Conservation (phyloP, 2,888 invertebrate species). For the Marronus borbonicus region DNA sequence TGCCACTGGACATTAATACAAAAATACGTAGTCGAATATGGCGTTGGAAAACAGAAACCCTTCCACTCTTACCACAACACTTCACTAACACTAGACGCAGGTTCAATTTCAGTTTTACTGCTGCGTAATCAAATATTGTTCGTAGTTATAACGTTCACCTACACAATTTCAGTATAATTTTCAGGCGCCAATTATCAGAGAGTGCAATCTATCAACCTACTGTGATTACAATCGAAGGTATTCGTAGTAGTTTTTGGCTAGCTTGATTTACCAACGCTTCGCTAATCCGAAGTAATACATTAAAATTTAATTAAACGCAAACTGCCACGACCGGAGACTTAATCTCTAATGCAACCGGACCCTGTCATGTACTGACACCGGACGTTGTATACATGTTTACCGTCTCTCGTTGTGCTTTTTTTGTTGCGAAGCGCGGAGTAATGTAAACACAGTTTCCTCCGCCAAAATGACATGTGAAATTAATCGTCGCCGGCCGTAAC, state of each 20-base stretch:
- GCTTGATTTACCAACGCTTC: slow-evolving; percentile 17
- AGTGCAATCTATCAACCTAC: slow-evolving; percentile 17
- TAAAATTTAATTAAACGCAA: slow-evolving; percentile 21
- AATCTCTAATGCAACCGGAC: slow-evolving; percentile 17
- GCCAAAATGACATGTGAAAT: not conserved
- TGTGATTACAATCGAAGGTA: not conserved
- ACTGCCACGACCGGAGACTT: not conserved
- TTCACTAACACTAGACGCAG: too few relatives aligned
- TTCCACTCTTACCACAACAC: too few relatives aligned
- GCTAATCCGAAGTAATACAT: slow-evolving; percentile 20
- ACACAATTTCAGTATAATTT: too few relatives aligned
- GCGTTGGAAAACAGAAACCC: too few relatives aligned
- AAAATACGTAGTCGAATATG: too few relatives aligned
- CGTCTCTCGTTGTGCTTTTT: not conserved
- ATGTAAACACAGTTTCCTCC: not conserved
- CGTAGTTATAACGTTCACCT: too few relatives aligned
- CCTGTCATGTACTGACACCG: slow-evolving; percentile 5
- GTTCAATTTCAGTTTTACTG: too few relatives aligned
- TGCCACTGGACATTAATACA: too few relatives aligned
- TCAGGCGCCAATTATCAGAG: not conserved
- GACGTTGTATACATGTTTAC: not conserved
- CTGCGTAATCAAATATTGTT: too few relatives aligned
- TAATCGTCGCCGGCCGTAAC: not conserved
- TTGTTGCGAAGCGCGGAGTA: not conserved
- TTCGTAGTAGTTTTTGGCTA: not conserved